Evolutionary conservation across 1,140 invertebrate species (phyloP), one percentile per base, ranked within the genome.

Genomic region (Sarcophaga bullata): DNA sequence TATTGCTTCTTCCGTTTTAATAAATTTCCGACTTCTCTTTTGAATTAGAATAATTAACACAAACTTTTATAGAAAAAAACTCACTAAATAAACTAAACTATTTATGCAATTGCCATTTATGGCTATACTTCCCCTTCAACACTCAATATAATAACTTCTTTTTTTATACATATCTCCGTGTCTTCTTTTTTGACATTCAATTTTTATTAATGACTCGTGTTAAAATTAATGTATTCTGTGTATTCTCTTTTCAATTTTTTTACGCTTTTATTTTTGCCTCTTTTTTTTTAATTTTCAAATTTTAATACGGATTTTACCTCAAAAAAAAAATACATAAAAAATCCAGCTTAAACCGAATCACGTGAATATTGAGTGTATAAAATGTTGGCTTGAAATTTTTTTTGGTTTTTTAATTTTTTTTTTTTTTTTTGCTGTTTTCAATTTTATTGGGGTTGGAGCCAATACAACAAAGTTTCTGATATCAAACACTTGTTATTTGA

Each of bases 281-380:
- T 37, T 37, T 37, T 37, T 37, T 37, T 37, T 37, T 37, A 37
- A 37, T 37, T 37, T 37, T 4, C 1, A 37, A 37, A 37, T 37
- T 37, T 37, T 37, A 37, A 37, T 37, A 37, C 25, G 25, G 25
- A 37, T 37, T 68, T 6, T 68, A 68, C n/a, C 62, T 68, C 62
- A 68, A 19, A 17, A 19, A n/a, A 17, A 68, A 17, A 37, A 37
- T 37, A 37, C 25, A 37, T 37, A 37, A 37, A 19, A 68, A 19
- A 68, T 25, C 54, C 54, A 58, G 62, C 62, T 68, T 68, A 19
- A 68, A 68, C n/a, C 62, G 19, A 68, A 68, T 68, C 62, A 68
- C 62, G 62, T 68, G 62, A 68, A 25, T 68, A 68, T 68, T 68
- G 62, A 68, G 62, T 68, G 62, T 68, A 58, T 68, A n/a, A 68